Evolutionary conservation across 2,888 invertebrate species (phyloP).

Genomic region (Heliconius ethilla): DNA sequence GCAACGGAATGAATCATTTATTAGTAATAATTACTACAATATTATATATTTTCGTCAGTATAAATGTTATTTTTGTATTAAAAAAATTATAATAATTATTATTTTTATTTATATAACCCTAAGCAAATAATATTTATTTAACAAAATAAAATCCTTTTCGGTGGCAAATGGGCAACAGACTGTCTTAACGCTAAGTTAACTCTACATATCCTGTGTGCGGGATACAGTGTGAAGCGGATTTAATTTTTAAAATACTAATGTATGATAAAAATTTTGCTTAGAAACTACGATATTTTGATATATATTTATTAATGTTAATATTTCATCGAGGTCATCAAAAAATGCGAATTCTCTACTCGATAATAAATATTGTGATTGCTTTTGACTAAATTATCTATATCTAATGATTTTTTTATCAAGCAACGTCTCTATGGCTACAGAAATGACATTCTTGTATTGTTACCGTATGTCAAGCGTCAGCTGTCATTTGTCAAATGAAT

Average conservation of each 20-base stretch:
- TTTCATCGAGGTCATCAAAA: too few relatives aligned
- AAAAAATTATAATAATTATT: neutral
- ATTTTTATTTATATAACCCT: neutral
- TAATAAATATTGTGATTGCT: too few relatives aligned
- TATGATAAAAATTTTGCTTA: too few relatives aligned
- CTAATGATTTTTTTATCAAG: neutral
- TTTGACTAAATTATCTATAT: neutral
- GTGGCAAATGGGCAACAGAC: too few relatives aligned
- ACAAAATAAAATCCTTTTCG: neutral
- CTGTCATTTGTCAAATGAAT: neutral
- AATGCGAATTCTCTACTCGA: too few relatives aligned
- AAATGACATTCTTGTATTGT: neutral
- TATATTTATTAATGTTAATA: too few relatives aligned
- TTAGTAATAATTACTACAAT: neutral
- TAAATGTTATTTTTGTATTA: neutral
- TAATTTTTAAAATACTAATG: too few relatives aligned
- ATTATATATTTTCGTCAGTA: conserved; percentile 2
- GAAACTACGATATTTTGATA: too few relatives aligned
- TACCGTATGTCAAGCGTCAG: neutral
- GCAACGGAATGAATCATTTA: neutral
- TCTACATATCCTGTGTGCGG: too few relatives aligned
- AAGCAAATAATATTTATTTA: neutral
- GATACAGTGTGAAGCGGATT: too few relatives aligned
- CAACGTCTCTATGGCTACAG: neutral
- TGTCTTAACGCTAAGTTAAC: too few relatives aligned